A percentile compares a stretch with the other conserved stretches of the same genome.
Evolutionary conservation across 2,797 vertebrate species (phyloP).

Genomic region (Todus mexicanus): DNA sequence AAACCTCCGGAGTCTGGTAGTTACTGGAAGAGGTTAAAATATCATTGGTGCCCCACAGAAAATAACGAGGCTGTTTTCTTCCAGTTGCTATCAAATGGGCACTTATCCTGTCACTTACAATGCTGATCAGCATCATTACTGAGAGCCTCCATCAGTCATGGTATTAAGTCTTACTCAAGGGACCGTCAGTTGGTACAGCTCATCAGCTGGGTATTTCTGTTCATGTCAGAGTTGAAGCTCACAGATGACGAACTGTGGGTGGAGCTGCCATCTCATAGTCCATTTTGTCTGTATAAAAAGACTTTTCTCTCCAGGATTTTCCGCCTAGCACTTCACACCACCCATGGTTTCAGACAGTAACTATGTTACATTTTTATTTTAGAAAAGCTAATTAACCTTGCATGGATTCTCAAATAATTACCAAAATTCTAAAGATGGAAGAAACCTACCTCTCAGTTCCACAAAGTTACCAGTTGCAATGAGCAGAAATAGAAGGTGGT

Average conservation of each 20-base stretch:
- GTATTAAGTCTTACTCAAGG: not conserved
- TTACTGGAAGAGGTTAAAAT: not conserved
- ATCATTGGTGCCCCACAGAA: not conserved
- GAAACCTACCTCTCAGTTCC: not conserved
- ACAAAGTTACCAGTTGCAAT: not conserved
- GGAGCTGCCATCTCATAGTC: not conserved
- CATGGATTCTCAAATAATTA: not conserved
- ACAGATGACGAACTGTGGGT: not conserved
- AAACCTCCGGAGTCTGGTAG: not conserved
- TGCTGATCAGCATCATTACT: not conserved
- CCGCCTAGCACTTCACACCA: not conserved
- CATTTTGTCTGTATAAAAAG: not conserved
- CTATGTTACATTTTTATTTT: not conserved
- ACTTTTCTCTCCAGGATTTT: not conserved
- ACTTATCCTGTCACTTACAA: accelerated
- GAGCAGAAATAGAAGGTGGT: not conserved
- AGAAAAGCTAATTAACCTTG: not conserved
- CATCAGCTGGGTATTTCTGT: not conserved
- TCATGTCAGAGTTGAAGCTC: not conserved
- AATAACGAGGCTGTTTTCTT: not conserved
- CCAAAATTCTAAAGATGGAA: not conserved
- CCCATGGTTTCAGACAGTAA: not conserved
- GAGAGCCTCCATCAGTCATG: not conserved
- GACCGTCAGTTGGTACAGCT: not conserved
- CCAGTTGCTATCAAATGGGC: not conserved